Percentiles rank a stretch among this genome's conserved stretches.
phyloP scores from a whole-genome alignment of 2,113 vertebrate species.

The Phylloscopus trochiloides region DNA sequence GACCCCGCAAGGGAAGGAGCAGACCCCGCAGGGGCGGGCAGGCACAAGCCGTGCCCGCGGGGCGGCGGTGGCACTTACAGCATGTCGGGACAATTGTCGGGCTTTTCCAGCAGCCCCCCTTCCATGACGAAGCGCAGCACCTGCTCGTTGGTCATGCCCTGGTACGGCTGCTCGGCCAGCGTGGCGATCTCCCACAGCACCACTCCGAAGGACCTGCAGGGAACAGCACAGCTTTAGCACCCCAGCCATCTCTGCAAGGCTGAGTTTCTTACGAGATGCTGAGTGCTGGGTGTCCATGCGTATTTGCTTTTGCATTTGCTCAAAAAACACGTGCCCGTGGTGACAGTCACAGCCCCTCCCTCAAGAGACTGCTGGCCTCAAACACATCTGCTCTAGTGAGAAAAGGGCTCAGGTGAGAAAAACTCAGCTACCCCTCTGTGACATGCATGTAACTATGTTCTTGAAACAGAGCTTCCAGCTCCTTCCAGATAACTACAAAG shows the following conservation, averaged over 20 bases:
- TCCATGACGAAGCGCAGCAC: conserved; percentile 99
- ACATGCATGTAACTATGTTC: not conserved
- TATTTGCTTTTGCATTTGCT: not conserved
- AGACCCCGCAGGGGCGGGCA: not conserved
- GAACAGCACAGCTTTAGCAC: not conserved
- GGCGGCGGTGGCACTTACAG: conserved; percentile 76
- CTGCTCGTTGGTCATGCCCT: conserved; percentile 98
- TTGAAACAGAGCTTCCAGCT: not conserved
- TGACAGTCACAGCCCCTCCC: not conserved
- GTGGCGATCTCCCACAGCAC: conserved; percentile 98
- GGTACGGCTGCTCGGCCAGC: conserved; percentile 94
- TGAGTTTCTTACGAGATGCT: not conserved
- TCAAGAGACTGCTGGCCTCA: not conserved
- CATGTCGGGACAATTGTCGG: conserved; percentile 97
- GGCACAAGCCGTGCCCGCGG: not conserved
- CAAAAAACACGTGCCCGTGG: not conserved
- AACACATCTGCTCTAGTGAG: not conserved
- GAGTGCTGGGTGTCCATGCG: not conserved
- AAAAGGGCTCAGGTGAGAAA: not conserved
- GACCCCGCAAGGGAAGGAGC: not conserved
- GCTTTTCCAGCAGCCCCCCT: conserved; percentile 94
- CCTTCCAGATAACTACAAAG: not conserved
- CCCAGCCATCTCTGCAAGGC: fast-evolving
- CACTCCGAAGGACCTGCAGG: conserved; percentile 92
- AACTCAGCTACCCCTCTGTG: not conserved